Conservation (phyloP, 2,888 invertebrate species). For the Bombyx huttoni region DNA sequence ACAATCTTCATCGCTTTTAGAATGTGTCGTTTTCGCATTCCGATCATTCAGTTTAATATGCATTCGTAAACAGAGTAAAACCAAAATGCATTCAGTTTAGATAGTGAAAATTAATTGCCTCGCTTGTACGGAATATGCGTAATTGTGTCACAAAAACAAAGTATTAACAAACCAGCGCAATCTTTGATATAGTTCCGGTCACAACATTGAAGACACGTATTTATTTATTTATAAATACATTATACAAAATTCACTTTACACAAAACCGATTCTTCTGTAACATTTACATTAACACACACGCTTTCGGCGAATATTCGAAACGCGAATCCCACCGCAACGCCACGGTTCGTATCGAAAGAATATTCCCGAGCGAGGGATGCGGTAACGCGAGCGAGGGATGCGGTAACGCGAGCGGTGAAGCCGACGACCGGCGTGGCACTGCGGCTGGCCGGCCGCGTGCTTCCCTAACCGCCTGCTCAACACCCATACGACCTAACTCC, state of each 20-base stretch:
- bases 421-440: conserved; percentile 63
- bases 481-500: conserved; percentile 42
- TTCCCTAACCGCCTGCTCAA: conserved; percentile 25
- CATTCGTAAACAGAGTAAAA: neutral
- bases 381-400: conserved; percentile 25
- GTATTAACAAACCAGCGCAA: neutral
- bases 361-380: conserved; percentile 17
- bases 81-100: neutral
- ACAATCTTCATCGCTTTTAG: conserved; percentile 1
- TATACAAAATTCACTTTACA: conserved; percentile 4
- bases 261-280: conserved; percentile 5
- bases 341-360: conserved; percentile 30
- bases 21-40: neutral
- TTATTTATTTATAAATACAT: conserved; percentile 5
- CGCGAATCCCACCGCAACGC: conserved; percentile 53
- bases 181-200: conserved; percentile 10
- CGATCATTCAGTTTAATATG: neutral
- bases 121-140: neutral
- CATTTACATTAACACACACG: neutral
- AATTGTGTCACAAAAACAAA: neutral
- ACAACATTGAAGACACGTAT: conserved; percentile 26
- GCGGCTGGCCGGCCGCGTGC: conserved; percentile 60
- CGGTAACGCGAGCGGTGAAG: conserved; percentile 33
- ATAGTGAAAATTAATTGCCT: neutral
- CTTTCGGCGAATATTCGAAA: conserved; percentile 26